These are phyloP conservation scores for Bibio marci DNA, from an alignment of 2,888 invertebrate species.

Conservation along the genomic window DNA sequence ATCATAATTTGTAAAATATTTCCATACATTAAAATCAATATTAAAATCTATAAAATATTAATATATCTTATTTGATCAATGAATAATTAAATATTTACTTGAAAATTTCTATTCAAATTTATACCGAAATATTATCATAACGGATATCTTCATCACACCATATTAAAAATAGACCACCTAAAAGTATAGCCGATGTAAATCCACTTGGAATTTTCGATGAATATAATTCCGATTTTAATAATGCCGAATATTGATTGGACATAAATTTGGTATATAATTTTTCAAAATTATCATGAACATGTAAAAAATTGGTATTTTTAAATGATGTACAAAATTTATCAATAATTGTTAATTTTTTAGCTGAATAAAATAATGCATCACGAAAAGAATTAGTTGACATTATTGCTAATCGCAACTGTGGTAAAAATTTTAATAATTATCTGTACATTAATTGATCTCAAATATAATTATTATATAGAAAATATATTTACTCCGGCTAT, in stretches of 20 bases:
- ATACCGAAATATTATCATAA: slow-evolving; percentile 3
- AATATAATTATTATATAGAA: too few species aligned
- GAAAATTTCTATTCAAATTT: too few species aligned
- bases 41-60: neutral
- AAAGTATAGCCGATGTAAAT: slow-evolving; percentile 4
- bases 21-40: slow-evolving; percentile 2
- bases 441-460: too few species aligned
- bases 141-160: slow-evolving; percentile 7
- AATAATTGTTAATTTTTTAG: neutral
- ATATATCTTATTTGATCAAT: neutral
- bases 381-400: slow-evolving; percentile 1
- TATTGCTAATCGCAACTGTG: neutral
- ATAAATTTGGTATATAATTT: neutral
- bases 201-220: slow-evolving; percentile 4
- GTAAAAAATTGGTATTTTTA: neutral
- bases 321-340: neutral
- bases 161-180: slow-evolving; percentile 7
- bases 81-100: too few species aligned
- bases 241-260: slow-evolving; percentile 4
- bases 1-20: neutral
- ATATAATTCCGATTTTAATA: neutral
- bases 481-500: neutral
- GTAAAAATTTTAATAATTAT: neutral
- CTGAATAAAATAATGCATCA: neutral
- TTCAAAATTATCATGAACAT: neutral